Base-by-base conservation (phyloP, 37 sponge, comb jelly and placozoan species). In the Corticium candelabrum region DNA sequence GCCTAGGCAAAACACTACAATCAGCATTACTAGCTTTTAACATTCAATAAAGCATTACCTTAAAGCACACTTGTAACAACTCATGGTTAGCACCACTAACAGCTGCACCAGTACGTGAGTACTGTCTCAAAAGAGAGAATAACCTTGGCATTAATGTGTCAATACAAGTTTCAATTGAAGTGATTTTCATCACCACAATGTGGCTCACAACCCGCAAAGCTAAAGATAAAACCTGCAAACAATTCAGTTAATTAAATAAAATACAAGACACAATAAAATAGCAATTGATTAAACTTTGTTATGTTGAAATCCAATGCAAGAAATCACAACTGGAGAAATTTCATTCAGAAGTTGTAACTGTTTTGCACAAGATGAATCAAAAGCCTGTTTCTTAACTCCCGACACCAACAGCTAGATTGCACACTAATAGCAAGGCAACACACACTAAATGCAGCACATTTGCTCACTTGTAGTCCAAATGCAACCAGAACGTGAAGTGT, bases 381-480 rank as follows among this genome's bases (percentile, higher is more conserved):
- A 50, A 11, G 11, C 21, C 62, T 50, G 62, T 21, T 50, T 50
- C 21, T 50, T 50, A 21, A 50, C 62, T 50, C 62, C 62, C 11
- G 21, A 27, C 11, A 50, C 11, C 62, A 50, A 21, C 11, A 50
- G 62, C 62, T 50, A 50, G 21, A 27, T 21, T 27, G 62, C 11
- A 11, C 11, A 50, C 62, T 27, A 50, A 50, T 50, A 50, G 21
- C 21, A 50, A 27, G 11, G 11, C 62, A 21, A 50, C 11, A 50
- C 62, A 21, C n/a, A n/a, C n/a, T n/a, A n/a, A n/a, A n/a, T 50
- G 15, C 62, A 11, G 62, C 21, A 27, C 15, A 50, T 27, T 27
- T 50, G 11, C 69, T 67, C 21, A 89, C 88, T 69, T 93, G 90
- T 0, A 93, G 79, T 7, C 85, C 94, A 84, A 93, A 93, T 41